A percentile compares a stretch with the other conserved stretches of the same genome.
Conservation (phyloP, 2,113 vertebrate genomes). For the Andinoacara biseriatus region DNA sequence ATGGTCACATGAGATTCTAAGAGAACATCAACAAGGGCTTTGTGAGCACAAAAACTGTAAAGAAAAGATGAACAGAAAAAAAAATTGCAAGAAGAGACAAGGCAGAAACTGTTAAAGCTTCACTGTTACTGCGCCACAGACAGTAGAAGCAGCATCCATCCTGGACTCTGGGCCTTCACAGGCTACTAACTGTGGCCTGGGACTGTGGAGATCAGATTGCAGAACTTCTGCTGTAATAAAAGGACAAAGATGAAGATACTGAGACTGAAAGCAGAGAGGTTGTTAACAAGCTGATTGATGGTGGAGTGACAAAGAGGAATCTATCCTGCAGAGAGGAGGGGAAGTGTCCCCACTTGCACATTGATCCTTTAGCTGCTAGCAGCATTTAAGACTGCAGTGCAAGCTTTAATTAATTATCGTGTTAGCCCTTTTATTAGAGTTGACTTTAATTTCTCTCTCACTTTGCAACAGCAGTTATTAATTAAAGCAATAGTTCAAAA, state of each 20-base stretch:
- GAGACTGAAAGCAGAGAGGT: neutral
- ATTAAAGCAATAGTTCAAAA: neutral
- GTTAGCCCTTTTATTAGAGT: constrained; percentile 6
- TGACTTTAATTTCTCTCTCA: constrained; percentile 1
- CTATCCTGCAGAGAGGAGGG: neutral
- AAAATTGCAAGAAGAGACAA: neutral
- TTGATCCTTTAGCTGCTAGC: neutral
- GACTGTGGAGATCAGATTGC: neutral
- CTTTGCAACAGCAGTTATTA: neutral
- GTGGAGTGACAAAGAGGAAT: neutral
- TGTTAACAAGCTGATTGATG: neutral
- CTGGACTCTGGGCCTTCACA: constrained; percentile 5
- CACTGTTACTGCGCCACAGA: neutral
- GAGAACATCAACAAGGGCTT: neutral
- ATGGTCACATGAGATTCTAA: neutral
- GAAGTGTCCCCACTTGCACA: neutral
- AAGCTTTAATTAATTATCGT: constrained; percentile 23
- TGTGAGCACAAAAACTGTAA: neutral
- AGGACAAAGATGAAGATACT: neutral
- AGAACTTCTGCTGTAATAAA: constrained; percentile 1
- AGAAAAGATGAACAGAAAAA: neutral
- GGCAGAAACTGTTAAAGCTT: neutral
- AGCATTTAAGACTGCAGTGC: neutral
- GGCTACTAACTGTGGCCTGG: neutral
- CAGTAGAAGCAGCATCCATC: neutral